Evolutionary conservation across 2,113 vertebrate species (phyloP).

Genomic region (Oxyura jamaicensis): DNA sequence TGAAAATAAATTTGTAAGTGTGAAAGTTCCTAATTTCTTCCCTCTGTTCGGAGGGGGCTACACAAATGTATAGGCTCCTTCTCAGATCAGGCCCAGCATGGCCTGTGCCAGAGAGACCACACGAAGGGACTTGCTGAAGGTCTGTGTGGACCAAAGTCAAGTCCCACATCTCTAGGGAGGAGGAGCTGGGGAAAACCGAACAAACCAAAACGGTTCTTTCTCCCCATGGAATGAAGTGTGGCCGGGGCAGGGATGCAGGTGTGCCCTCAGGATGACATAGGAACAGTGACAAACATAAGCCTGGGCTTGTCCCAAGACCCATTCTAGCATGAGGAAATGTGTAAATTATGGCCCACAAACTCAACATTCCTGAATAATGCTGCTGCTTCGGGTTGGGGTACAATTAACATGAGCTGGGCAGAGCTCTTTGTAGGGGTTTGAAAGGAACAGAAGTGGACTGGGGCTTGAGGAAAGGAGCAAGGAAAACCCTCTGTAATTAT

Average conservation of each 20-base stretch:
- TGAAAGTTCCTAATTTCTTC: background rate
- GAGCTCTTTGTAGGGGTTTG: background rate
- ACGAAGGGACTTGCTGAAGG: background rate
- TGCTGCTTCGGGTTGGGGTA: background rate
- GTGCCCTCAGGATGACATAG: background rate
- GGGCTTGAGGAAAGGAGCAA: background rate
- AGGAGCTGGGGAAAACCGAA: background rate
- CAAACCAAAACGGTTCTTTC: background rate
- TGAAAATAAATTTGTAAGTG: background rate
- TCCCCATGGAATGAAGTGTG: background rate
- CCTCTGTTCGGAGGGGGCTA: background rate
- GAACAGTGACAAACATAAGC: background rate
- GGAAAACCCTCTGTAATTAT: background rate
- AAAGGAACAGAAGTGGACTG: background rate
- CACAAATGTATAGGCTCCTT: background rate
- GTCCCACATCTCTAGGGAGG: background rate
- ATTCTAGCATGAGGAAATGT: background rate
- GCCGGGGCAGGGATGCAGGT: background rate
- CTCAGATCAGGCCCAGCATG: rapidly evolving
- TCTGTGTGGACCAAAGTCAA: rapidly evolving
- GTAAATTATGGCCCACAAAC: background rate
- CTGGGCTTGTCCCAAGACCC: background rate
- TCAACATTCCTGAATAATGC: background rate
- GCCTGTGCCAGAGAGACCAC: rapidly evolving
- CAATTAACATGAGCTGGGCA: background rate